Percentiles rank a stretch among this genome's conserved stretches.
phyloP scores from a whole-genome alignment of 2,113 vertebrate species.

The Bubo scandiacus region DNA sequence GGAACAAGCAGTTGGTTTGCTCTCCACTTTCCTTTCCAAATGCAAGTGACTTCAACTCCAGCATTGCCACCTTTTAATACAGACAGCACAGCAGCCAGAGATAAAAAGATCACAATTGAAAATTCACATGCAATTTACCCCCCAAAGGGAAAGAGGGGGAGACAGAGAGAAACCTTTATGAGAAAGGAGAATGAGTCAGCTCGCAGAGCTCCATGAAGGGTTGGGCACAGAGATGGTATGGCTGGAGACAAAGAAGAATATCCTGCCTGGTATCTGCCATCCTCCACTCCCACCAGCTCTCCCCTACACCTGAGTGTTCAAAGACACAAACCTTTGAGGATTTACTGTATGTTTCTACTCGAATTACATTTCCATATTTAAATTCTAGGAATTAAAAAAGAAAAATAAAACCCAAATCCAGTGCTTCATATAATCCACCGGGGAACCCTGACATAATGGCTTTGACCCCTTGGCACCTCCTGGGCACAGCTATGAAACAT shows the following conservation, averaged over 20 bases:
- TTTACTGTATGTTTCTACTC: background rate
- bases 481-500: background rate
- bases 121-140: background rate
- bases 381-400: background rate
- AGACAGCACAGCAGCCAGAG: background rate
- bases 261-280: background rate
- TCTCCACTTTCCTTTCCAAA: background rate
- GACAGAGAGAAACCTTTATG: background rate
- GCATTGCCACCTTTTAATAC: background rate
- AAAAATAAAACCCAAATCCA: background rate
- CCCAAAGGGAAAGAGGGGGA: background rate
- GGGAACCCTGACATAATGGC: background rate
- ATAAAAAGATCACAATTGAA: background rate
- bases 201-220: accelerated
- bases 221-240: background rate
- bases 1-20: background rate
- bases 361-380: background rate
- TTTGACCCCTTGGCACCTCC: background rate
- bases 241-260: background rate
- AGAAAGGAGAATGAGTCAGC: background rate
- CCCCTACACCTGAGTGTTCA: background rate
- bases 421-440: background rate
- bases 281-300: background rate
- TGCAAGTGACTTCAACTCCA: background rate
- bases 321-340: background rate